These are phyloP conservation scores for Leucosticte australis DNA, from an alignment of 2,113 vertebrate species.

Conservation along the genomic window DNA sequence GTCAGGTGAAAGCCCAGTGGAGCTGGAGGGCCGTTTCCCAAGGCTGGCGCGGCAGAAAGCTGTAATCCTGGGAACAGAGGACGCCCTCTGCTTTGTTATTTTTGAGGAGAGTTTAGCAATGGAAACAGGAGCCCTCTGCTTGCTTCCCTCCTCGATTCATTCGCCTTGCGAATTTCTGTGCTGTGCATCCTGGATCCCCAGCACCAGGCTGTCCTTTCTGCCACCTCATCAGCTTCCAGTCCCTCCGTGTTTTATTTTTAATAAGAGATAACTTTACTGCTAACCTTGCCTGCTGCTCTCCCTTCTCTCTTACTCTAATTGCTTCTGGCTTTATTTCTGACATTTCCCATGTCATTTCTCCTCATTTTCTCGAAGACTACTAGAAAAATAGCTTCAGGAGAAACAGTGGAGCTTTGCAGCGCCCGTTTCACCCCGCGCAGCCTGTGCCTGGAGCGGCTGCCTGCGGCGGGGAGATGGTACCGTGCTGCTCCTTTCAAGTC, in stretches of 20 bases:
- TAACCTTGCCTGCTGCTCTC: conserved; percentile 50
- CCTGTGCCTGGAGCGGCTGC: background rate
- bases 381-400: conserved; percentile 46
- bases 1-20: background rate
- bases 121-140: conserved; percentile 1
- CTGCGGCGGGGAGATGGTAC: background rate
- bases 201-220: background rate
- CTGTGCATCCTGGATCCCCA: background rate
- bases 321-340: conserved; percentile 67
- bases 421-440: background rate
- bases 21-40: background rate
- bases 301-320: conserved; percentile 54
- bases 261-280: conserved; percentile 54
- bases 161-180: background rate
- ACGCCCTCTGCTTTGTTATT: conserved; percentile 58
- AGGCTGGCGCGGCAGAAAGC: background rate
- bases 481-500: background rate
- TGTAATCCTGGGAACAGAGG: conserved; percentile 8
- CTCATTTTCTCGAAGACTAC: conserved; percentile 52
- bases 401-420: background rate
- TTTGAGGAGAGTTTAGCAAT: conserved; percentile 31
- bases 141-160: background rate
- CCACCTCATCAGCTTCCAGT: conserved; percentile 12
- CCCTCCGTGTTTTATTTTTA: conserved; percentile 34
- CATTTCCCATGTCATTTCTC: conserved; percentile 66